These are phyloP conservation scores for Amyelois transitella DNA, from an alignment of 1,140 invertebrate genomes.

Conservation along the genomic window DNA sequence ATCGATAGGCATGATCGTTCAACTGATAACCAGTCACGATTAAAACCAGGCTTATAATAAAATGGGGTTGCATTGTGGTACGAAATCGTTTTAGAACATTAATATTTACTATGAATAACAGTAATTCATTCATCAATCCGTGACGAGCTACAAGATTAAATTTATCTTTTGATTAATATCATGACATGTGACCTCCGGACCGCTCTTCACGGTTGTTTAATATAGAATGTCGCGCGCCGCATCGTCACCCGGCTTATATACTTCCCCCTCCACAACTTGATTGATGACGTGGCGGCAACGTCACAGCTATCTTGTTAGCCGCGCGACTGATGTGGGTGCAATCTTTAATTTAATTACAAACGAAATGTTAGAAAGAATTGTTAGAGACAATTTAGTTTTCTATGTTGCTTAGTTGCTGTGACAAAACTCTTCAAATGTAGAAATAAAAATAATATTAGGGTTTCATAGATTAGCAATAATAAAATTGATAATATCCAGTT, in stretches of 20 bases:
- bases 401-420: no score
- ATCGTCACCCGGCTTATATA: neutral
- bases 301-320: neutral
- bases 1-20: neutral
- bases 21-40: neutral
- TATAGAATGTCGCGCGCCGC: neutral
- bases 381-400: neutral
- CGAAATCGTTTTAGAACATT: no score
- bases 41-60: neutral
- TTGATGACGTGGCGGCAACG: conserved; percentile 1
- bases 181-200: neutral
- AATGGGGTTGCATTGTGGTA: no score
- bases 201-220: neutral
- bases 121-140: neutral
- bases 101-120: neutral
- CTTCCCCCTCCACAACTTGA: conserved; percentile 2
- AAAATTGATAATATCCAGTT: no score
- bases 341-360: neutral
- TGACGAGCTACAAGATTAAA: neutral
- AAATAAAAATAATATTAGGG: no score
- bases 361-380: neutral
- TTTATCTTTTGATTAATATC: conserved; percentile 1
- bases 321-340: neutral
- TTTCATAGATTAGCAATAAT: no score
- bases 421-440: neutral